Percentiles rank a stretch among this genome's conserved stretches.
Conservation (phyloP, 2,113 vertebrate genomes). For the Malurus melanocephalus region DNA sequence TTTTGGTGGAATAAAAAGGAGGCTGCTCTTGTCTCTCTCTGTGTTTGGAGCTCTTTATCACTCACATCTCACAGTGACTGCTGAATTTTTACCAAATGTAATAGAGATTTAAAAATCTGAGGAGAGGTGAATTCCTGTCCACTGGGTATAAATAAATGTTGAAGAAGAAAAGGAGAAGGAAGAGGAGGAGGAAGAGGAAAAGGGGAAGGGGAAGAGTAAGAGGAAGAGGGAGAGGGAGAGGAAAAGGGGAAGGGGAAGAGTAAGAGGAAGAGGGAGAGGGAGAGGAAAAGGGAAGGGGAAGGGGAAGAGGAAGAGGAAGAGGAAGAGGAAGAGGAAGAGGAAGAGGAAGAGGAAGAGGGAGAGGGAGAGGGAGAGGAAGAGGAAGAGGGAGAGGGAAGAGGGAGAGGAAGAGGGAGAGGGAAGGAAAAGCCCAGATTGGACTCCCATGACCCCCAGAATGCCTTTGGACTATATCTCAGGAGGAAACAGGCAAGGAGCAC, state of each 20-base stretch:
- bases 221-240: neutral
- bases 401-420: rapidly evolving
- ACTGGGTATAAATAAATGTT: neutral
- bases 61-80: neutral
- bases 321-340: no score
- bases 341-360: no score
- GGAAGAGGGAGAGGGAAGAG: rapidly evolving
- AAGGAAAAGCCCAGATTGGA: neutral
- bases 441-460: rapidly evolving
- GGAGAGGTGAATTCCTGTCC: neutral
- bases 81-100: neutral
- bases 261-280: neutral
- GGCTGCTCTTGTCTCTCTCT: neutral
- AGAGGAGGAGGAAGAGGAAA: neutral
- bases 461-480: neutral
- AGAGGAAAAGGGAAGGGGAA: neutral
- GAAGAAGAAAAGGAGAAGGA: neutral
- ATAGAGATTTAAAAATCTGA: neutral
- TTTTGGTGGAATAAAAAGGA: neutral
- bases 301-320: rapidly evolving
- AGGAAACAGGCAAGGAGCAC: neutral
- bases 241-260: no score
- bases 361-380: neutral
- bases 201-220: no score
- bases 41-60: neutral